Evolutionary conservation across 2,888 invertebrate genomes (phyloP).

Genomic region (Ommatoiulus sabulosus): DNA sequence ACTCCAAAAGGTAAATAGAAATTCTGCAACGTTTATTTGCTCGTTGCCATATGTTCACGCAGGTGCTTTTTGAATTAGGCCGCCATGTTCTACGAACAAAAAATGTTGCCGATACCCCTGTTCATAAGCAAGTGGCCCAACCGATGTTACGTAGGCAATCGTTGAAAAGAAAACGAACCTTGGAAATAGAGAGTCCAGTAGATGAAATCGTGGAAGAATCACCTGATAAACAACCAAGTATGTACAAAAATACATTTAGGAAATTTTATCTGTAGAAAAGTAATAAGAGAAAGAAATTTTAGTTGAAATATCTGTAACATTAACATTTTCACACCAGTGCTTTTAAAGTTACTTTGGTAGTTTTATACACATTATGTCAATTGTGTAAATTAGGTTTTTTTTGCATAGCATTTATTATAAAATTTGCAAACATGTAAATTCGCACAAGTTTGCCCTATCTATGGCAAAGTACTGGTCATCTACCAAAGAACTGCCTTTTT

Average conservation of each 20-base stretch:
- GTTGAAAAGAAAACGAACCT: slow-evolving; percentile 29
- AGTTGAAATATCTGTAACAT: background rate
- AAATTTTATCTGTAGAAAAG: background rate
- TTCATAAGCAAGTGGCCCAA: slow-evolving; percentile 55
- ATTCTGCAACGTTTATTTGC: background rate
- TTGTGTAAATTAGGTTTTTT: no score
- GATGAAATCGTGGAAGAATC: slow-evolving; percentile 53
- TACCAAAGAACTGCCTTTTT: no score
- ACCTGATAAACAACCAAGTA: slow-evolving; percentile 50
- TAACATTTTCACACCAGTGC: no score
- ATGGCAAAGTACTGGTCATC: no score
- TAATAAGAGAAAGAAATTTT: background rate
- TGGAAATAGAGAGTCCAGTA: background rate
- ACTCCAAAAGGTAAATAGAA: slow-evolving; percentile 51
- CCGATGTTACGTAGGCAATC: slow-evolving; percentile 38
- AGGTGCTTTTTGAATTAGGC: slow-evolving; percentile 1
- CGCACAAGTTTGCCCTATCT: no score
- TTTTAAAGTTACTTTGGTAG: no score
- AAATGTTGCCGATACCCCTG: slow-evolving; percentile 55
- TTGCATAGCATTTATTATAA: no score
- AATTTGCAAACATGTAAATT: no score
- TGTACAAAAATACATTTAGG: background rate
- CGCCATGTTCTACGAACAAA: slow-evolving; percentile 55
- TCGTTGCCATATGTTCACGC: background rate
- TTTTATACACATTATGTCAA: no score